Evolutionary conservation across 2,113 vertebrate species (phyloP), one percentile per base, ranked within the genome.

Genomic region (Seriola aureovittata): DNA sequence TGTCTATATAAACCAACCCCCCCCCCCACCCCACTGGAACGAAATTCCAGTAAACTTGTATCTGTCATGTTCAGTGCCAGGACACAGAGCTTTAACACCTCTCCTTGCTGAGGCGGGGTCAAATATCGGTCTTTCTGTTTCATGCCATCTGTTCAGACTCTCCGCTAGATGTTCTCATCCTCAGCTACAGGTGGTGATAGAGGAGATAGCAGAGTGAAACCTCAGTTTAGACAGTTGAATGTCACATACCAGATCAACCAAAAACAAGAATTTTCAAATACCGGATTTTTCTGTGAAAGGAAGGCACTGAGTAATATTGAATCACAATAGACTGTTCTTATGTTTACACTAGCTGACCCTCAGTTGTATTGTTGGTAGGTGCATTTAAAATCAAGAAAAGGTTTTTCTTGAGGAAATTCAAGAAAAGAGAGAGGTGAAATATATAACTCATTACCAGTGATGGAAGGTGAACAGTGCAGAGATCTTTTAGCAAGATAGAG

Each of bases 171-270:
- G 59, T 69, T 63, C 52, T 64, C 72, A 80, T 79, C 40, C 58
- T 57, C 59, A 71, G 71, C 74, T 85, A 4, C 88, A 89, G 86
- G 82, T 88, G 86, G 63, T n/a, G 82, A 87, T 81, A 2, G 80
- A 73, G 58, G 65, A 75, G 85, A 85, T 87, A 73, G 62, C 29
- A 72, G 57, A 75, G 75, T 54, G 60, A 84, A 78, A 78, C 60
- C 64, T 72, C 32, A 3, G 48, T 76, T 83, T 71, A 80, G 67
- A 75, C 52, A 38, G 77, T 84, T 82, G 34, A 76, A 59, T 59
- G 64, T 75, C 62, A 65, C 12, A 25, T 10, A 59, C 44, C 73
- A 36, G 66, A 79, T 65, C 34, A 14, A 73, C 32, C 77, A 66
- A 67, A 68, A 72, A 44, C 64, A 67, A 75, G 32, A 78, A 46